These are phyloP conservation scores for Bothrops jararaca DNA, from an alignment of 2,113 vertebrate species.

Conservation along the genomic window DNA sequence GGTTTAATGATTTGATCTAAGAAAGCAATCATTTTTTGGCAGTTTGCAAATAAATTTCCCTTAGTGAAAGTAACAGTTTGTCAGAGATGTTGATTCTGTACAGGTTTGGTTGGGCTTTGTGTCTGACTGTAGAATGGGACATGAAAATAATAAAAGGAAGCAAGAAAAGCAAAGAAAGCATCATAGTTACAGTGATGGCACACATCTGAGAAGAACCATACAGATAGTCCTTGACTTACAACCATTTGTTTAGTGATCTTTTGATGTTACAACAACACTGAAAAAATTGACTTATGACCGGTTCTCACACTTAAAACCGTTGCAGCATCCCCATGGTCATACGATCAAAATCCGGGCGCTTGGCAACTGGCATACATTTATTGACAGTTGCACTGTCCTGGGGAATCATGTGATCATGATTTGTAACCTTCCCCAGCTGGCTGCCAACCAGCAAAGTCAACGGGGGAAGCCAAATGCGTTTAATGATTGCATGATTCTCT, in stretches of 20 bases:
- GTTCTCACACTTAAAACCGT: neutral
- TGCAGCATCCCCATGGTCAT: neutral
- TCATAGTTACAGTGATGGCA: neutral
- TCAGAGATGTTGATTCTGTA: neutral
- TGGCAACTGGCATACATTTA: neutral
- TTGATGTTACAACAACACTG: neutral
- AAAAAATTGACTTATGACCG: neutral
- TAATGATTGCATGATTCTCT: neutral
- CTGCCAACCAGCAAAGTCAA: neutral
- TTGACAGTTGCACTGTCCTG: neutral
- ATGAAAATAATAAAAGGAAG: neutral
- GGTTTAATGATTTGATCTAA: conserved; percentile 25
- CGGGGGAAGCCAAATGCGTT: neutral
- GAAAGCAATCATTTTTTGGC: neutral
- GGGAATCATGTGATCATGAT: neutral
- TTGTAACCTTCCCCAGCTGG: neutral
- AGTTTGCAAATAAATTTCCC: neutral
- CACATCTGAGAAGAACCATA: neutral
- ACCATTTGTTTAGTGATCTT: neutral
- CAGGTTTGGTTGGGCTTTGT: neutral
- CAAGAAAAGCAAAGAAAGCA: neutral
- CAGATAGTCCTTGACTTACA: neutral
- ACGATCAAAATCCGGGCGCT: neutral
- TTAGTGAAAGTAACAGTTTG: neutral
- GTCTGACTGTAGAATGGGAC: neutral